A percentile compares a stretch with the other conserved stretches of the same genome.
Evolutionary conservation across 2,888 invertebrate species (phyloP).

Genomic region (Drosophila hamatofila): DNA sequence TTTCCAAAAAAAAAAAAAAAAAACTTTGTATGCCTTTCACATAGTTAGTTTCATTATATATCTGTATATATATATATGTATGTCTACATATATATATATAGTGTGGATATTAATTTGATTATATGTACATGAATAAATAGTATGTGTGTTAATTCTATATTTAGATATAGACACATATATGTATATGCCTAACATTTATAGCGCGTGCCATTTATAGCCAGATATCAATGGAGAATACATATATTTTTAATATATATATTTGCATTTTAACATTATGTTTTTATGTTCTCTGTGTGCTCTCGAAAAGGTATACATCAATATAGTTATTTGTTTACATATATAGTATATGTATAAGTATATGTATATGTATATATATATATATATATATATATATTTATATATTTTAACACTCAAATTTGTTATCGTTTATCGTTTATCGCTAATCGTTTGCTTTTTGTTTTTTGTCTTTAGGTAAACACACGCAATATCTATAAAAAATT

Average conservation of each 20-base stretch:
- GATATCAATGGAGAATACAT: constrained; percentile 58
- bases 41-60: constrained; percentile 13
- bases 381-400: constrained; percentile 27
- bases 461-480: constrained; percentile 10
- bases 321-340: constrained; percentile 1
- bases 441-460: constrained; percentile 4
- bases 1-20: constrained; percentile 41
- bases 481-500: constrained; percentile 39
- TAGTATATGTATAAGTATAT: constrained; percentile 18
- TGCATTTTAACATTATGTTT: constrained; percentile 45
- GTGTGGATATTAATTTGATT: constrained; percentile 33
- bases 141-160: constrained; percentile 14
- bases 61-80: no score
- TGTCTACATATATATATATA: constrained; percentile 3
- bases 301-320: constrained; percentile 24
- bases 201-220: constrained; percentile 55
- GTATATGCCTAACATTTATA: constrained; percentile 48
- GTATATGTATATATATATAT: constrained; percentile 18
- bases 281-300: constrained; percentile 39
- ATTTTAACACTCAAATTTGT: constrained; percentile 46
- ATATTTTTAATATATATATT: constrained; percentile 74
- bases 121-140: constrained; percentile 71
- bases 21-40: constrained; percentile 29
- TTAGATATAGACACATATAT: not conserved
- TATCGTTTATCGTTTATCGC: constrained; percentile 25